phyloP scores from a whole-genome alignment of 2,888 invertebrate species.

The Amiota communis region DNA sequence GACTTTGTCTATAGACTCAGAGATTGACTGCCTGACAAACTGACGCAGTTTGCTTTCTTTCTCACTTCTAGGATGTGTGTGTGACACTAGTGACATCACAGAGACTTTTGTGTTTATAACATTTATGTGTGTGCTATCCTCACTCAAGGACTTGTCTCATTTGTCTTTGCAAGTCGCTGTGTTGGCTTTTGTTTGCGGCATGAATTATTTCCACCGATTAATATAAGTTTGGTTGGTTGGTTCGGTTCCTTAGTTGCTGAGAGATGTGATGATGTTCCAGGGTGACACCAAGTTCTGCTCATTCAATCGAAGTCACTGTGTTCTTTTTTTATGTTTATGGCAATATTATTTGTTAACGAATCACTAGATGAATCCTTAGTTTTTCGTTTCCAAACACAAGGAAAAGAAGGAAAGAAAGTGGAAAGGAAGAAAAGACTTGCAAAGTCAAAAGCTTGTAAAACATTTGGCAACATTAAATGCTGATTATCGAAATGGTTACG shows the following conservation, averaged over 20 bases:
- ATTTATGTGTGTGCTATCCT: neutral
- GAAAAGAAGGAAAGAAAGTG: neutral
- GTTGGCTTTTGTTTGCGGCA: neutral
- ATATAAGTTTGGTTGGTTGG: slow-evolving; percentile 6
- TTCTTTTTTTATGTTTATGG: slow-evolving; percentile 13
- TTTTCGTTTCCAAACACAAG: neutral
- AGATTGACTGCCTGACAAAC: no score
- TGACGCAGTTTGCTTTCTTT: no score
- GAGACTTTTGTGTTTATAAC: neutral
- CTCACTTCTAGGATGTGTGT: neutral
- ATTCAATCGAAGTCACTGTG: neutral
- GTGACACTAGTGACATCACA: slow-evolving; percentile 9
- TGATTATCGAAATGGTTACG: slow-evolving; percentile 12
- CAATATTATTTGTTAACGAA: slow-evolving; percentile 9
- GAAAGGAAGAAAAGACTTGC: neutral
- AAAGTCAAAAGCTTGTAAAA: slow-evolving; percentile 18
- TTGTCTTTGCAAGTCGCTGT: neutral
- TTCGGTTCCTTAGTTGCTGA: no score
- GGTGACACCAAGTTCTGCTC: neutral
- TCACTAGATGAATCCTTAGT: neutral
- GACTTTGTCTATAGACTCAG: slow-evolving; percentile 20
- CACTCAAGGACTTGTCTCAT: neutral
- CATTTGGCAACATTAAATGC: slow-evolving; percentile 25
- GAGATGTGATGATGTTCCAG: neutral
- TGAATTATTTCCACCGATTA: slow-evolving; percentile 19